Base-by-base conservation (phyloP, 1,140 invertebrate species). In the Heliconius hermathena region DNA sequence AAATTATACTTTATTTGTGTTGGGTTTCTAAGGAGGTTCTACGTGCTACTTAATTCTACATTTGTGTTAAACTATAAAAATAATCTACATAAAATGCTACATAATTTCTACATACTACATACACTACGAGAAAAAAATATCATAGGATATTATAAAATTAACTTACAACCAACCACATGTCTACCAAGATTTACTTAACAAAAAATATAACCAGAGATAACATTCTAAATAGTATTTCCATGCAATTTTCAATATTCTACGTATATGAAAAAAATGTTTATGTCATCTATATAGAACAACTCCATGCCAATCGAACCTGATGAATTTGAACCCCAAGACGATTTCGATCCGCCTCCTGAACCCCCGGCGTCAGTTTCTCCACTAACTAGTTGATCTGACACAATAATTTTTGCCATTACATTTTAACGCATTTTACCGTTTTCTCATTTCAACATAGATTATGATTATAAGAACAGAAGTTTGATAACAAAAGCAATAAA, bases 331-430 rank as follows among this genome's bases (percentile, higher is more conserved):
- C 88, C 90, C 92, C 93, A 93, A 41, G 90, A 86, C 0, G 89
- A 78, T 82, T 93, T 90, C 33, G 89, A 88, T 29, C 90, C 89
- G 80, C 89, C 84, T 29, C 85, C 83, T 8, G 90, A 79, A 20
- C 85, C 86, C 73, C 91, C 93, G 8, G 89, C 82, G 36, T 93
- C 93, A 13, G 70, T 86, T 77, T 93, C 93, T 60, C 92, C 92
- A 88, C 83, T 92, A 84, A 93, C 92, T 86, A 93, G 87, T 81
- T 94, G 93, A 92, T 94, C 93, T 94, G 80, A 86, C 74, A 79
- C n/a, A 78, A 79, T 80, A 74, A 74, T 76, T 80, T 73, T 26
- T 26, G 22, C 60, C 54, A 57, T 22, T 57, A 22, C 3, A 57
- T 57, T 57, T 22, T 57, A 22, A 11, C 0, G 54, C 20, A 54